Conservation (phyloP, 2,797 vertebrate species). For the Lerista edwardsae region DNA sequence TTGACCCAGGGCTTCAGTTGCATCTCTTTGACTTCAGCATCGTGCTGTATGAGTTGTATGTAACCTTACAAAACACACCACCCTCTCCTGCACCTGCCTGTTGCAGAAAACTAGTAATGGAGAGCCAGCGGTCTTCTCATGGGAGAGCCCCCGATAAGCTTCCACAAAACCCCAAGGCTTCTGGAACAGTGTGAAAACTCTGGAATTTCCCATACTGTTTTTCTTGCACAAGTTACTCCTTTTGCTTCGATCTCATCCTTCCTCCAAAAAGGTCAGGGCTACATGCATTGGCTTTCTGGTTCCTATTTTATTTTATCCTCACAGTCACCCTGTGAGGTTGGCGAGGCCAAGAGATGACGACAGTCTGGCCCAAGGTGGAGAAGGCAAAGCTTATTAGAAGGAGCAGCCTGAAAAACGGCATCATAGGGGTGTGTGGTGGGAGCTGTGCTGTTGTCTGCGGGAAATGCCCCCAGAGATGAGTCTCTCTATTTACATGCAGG, state of each 20-base stretch:
- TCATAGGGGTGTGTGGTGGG: not conserved
- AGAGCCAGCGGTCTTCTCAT: not conserved
- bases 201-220: not conserved
- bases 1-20: not conserved
- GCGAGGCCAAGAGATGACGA: too few species aligned
- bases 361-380: too few species aligned
- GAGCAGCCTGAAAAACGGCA: too few species aligned
- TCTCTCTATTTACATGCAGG: not conserved
- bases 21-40: not conserved
- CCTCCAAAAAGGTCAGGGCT: too few species aligned
- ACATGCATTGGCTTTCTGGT: too few species aligned
- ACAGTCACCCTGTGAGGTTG: too few species aligned
- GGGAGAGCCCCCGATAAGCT: not conserved
- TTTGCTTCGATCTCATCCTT: too few species aligned
- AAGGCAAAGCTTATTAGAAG: too few species aligned
- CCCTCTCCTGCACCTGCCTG: not conserved
- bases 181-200: not conserved
- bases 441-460: too few species aligned
- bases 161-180: not conserved
- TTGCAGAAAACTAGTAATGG: not conserved
- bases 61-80: not conserved
- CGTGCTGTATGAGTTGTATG: not conserved
- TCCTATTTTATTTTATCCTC: too few species aligned
- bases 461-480: not conserved
- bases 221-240: not conserved